Evolutionary conservation across 2,888 invertebrate species (phyloP), one percentile per base, ranked within the genome.

Genomic region (Lasiommata megera): DNA sequence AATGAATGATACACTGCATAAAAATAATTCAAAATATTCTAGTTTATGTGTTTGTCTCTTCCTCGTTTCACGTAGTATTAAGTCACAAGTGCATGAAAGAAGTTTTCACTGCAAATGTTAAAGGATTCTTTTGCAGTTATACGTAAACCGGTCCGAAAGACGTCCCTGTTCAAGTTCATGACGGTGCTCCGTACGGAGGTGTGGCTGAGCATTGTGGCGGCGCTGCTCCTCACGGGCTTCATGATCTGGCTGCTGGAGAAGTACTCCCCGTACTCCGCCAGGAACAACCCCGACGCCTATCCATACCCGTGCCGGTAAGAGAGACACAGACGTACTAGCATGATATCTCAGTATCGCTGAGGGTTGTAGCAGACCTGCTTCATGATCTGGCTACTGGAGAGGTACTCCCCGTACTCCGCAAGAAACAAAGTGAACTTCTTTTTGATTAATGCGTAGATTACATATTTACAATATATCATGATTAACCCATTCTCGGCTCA

Each of bases 161-260:
- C 96, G 0, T 96, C 97, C 0, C 88, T 97, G 0, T 97, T 98
- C 82, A 97, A 97, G 82, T 98, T 98, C 85, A 97, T 97, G 96
- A 97, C 97, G 0, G 98, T 98, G 0, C 89, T 98, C 5, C 93
- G 95, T 1, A 86, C 95, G 0, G 97, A 97, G 80, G 97, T 98
- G 0, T 97, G 97, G 97, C 78, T 96, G 8, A 96, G 96, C 70
- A 97, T 98, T 58, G 93, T 97, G 1, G 97, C 94, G 0, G 96
- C 97, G 0, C 79, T 97, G 14, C 91, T 95, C 0, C 91, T 95
- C 0, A 97, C 97, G 0, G 97, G 96, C 0, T 91, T 97, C 57
- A 95, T 97, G 94, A 94, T 97, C 60, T 97, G 97, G 96, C 81
- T 97, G 56, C 88, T 98, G 70, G 98, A 98, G 76, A 96, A 95